A percentile compares a stretch with the other conserved stretches of the same genome.
Conservation (phyloP, 2,113 vertebrate species). For the Hippocampus mohnikei region DNA sequence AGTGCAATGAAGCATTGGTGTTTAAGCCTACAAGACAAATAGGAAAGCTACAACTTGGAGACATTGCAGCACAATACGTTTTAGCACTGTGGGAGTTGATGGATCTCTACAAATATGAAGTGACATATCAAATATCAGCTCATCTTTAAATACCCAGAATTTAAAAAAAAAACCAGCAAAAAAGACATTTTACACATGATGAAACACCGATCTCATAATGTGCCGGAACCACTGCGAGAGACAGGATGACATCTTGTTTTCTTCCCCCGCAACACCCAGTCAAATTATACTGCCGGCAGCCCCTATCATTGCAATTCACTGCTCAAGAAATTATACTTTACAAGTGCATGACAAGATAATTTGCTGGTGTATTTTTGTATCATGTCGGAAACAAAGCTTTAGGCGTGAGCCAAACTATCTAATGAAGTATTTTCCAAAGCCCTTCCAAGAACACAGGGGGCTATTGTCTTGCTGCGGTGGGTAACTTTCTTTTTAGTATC, state of each 20-base stretch:
- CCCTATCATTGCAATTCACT: slow-evolving; percentile 23
- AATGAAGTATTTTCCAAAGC: neutral
- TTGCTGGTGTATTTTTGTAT: neutral
- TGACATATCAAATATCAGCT: slow-evolving; percentile 23
- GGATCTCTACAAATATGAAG: slow-evolving; percentile 24
- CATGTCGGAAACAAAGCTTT: slow-evolving; percentile 10
- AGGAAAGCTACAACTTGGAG: slow-evolving; percentile 32
- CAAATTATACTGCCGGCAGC: slow-evolving; percentile 14
- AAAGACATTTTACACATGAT: slow-evolving; percentile 28
- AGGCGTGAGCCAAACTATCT: neutral
- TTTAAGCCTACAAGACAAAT: slow-evolving; percentile 45
- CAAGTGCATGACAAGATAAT: slow-evolving; percentile 1
- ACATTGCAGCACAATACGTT: slow-evolving; percentile 21
- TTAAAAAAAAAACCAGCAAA: too few relatives aligned
- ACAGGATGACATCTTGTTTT: slow-evolving; percentile 33
- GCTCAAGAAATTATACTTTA: slow-evolving; percentile 11
- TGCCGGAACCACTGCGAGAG: slow-evolving; percentile 4
- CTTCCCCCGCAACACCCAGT: neutral
- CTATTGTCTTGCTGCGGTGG: neutral
- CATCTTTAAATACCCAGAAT: slow-evolving; percentile 22
- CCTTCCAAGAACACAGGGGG: too few relatives aligned
- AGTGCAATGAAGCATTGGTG: slow-evolving; percentile 39
- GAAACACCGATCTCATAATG: slow-evolving; percentile 38
- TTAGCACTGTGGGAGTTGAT: slow-evolving; percentile 24
- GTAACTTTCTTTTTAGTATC: neutral